Conservation (phyloP, 2,797 vertebrate genomes). For the Trachurus trachurus region DNA sequence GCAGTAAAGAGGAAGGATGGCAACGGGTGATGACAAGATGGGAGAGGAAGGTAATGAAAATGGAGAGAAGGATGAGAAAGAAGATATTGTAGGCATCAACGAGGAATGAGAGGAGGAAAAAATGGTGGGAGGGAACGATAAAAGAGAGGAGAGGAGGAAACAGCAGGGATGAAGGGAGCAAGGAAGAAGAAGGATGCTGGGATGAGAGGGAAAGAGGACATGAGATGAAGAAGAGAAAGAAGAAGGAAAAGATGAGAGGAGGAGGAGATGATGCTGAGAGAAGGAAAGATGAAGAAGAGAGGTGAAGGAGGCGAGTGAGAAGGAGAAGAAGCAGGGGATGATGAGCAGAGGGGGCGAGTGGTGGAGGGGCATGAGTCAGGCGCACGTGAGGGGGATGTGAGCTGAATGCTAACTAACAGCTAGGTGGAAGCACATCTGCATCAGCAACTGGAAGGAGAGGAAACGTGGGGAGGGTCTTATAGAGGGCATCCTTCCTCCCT, state of each 20-base stretch:
- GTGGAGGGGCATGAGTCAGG: conserved; percentile 71
- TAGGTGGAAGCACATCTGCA: conserved; percentile 68
- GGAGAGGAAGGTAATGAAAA: not conserved
- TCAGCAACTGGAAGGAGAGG: conserved; percentile 47
- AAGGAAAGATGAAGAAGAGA: not conserved
- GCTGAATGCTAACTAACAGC: conserved; percentile 71
- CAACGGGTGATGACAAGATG: not conserved
- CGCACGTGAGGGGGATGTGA: conserved; percentile 77
- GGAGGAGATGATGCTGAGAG: not conserved
- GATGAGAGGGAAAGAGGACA: not conserved
- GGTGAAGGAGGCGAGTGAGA: not conserved
- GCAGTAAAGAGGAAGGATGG: not conserved
- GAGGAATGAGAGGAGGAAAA: not conserved
- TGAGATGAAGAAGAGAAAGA: too few relatives aligned
- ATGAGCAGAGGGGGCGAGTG: conserved; percentile 30
- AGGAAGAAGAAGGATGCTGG: not conserved
- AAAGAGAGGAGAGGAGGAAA: not conserved
- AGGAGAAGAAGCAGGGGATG: conserved; percentile 34
- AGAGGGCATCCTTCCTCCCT: conserved; percentile 62
- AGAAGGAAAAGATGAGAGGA: not conserved
- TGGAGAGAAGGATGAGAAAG: not conserved
- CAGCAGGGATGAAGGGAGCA: not conserved
- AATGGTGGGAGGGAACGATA: not conserved
- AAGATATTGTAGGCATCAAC: not conserved
- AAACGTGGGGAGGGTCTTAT: conserved; percentile 57